These are phyloP conservation scores for Zapus hudsonius DNA, from an alignment of 2,113 vertebrate genomes.

Conservation along the genomic window DNA sequence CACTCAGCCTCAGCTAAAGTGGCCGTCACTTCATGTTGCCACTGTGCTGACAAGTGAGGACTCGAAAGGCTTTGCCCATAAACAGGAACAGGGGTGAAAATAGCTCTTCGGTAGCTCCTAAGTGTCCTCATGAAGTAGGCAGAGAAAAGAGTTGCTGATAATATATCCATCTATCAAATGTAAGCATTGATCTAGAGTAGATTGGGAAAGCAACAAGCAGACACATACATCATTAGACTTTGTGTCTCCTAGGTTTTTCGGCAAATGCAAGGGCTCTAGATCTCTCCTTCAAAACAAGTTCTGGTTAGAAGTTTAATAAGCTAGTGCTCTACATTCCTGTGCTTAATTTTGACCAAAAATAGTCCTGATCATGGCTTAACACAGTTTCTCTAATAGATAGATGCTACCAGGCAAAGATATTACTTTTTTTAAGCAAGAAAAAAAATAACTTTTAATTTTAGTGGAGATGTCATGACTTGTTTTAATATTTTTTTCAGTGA, in stretches of 20 bases:
- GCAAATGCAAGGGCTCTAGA: background rate
- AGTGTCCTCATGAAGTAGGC: background rate
- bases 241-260: background rate
- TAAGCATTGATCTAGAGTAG: background rate
- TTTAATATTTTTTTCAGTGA: background rate
- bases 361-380: background rate
- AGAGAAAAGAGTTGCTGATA: background rate
- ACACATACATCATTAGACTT: background rate
- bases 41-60: background rate
- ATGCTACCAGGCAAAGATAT: background rate
- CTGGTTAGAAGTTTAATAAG: background rate
- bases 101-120: background rate
- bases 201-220: background rate
- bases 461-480: background rate
- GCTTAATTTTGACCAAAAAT: background rate
- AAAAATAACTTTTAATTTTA: background rate
- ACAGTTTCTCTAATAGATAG: background rate
- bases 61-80: background rate
- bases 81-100: rapidly evolving
- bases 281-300: background rate
- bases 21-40: background rate
- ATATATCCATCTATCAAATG: background rate
- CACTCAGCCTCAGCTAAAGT: background rate
- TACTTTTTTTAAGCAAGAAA: background rate
- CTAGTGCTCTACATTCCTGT: background rate